A percentile compares a stretch with the other conserved stretches of the same genome.
These are phyloP conservation scores for Xiphophorus maculatus DNA, from an alignment of 2,113 vertebrate species.

Conservation along the genomic window DNA sequence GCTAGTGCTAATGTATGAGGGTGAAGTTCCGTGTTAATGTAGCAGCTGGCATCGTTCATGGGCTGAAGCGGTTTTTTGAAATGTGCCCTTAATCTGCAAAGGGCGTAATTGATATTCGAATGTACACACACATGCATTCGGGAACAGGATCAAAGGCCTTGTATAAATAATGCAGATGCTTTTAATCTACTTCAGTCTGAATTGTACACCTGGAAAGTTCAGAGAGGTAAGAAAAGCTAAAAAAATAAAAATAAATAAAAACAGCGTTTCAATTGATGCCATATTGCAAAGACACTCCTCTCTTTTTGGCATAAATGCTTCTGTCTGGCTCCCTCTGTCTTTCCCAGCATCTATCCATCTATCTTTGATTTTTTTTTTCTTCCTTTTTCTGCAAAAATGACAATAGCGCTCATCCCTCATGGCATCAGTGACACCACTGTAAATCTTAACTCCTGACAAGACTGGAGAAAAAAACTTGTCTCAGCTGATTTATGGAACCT, in stretches of 20 bases:
- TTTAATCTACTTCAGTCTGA: not conserved
- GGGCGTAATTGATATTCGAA: not conserved
- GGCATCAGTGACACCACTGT: slow-evolving; percentile 42
- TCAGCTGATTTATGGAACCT: slow-evolving; percentile 64
- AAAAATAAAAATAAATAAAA: not conserved
- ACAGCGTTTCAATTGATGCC: slow-evolving; percentile 3
- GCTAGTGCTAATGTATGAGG: not conserved
- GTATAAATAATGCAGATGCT: not conserved
- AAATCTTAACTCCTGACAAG: slow-evolving; percentile 46
- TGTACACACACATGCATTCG: not conserved
- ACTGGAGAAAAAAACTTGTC: slow-evolving; percentile 39
- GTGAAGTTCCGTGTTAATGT: not conserved
- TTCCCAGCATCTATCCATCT: slow-evolving; percentile 22
- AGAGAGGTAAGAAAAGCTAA: slow-evolving; percentile 16
- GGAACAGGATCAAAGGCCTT: not conserved
- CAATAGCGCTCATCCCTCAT: slow-evolving; percentile 56
- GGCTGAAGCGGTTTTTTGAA: not conserved
- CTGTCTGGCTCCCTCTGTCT: not conserved
- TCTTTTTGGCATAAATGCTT: slow-evolving; percentile 11
- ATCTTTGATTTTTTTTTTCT: slow-evolving; percentile 35
- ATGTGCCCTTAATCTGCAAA: not conserved
- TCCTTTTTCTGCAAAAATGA: slow-evolving; percentile 42
- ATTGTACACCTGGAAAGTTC: slow-evolving; percentile 1
- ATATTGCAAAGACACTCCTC: slow-evolving; percentile 12
- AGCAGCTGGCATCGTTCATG: not conserved